Base-by-base conservation (phyloP, 2,888 invertebrate species). In the Synanthedon formicaeformis region DNA sequence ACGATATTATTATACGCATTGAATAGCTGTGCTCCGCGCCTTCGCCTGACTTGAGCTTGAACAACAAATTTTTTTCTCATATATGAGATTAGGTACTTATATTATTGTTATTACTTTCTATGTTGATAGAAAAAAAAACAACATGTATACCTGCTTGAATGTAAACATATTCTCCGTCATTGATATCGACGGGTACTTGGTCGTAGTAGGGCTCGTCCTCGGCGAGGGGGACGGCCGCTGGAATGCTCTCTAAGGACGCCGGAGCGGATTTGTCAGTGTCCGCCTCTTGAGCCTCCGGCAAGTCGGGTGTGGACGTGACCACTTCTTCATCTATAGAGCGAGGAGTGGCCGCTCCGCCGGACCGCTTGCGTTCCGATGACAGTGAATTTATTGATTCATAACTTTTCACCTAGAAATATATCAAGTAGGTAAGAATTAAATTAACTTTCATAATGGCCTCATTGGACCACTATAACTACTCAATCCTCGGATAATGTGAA, bases 91-190 rank as follows among this genome's bases (percentile, higher is more conserved):
- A n/a, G n/a, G n/a, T n/a, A 34, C 34, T 23, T 23, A 23, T 23
- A 23, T 5, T 23, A 23, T 23, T 23, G 6, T 8, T 27, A 34
- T 34, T 34, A 34, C 34, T 34, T 34, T 34, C 34, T 34, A 34
- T 6, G 2, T 34, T 2, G 10, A 10, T 2, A 34, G 34, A 34
- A 10, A 10, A 10, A 34, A 34, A 34, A 34, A 3, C n/a, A 34
- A 2, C 10, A 34, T 45, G 14, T 14, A 83, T 80, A 78, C 92
- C 91, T 54, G 92, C 91, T 83, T 92, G 92, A 57, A 93, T 91
- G 66, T 92, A 92, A 59, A 93, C 92, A 71, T 93, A 93, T 85
- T 94, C 93, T 53, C 93, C 93, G 60, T 91, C 91, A 58, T 88
- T 88, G 51, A 89, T 87, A 58, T 92, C 93, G 51, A 90, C 83